Conservation (phyloP, 1,140 invertebrate genomes). For the Drosophila nikananu region DNA sequence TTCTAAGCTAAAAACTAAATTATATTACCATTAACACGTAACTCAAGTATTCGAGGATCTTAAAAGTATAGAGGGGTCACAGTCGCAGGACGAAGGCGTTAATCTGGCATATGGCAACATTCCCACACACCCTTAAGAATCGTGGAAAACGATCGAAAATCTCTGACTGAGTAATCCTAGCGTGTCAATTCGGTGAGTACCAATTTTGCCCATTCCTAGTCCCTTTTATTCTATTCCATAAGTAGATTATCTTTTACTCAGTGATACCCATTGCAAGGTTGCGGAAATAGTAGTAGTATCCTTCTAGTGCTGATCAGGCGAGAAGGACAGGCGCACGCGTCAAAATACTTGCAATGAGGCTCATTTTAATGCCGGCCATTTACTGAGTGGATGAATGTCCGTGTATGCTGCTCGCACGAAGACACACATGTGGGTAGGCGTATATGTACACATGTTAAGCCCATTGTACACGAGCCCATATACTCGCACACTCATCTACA, state of each 20-base stretch:
- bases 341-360: slow-evolving; percentile 57
- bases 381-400: slow-evolving; percentile 1
- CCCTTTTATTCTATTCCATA: too few relatives aligned
- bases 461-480: slow-evolving; percentile 7
- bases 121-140: slow-evolving; percentile 21
- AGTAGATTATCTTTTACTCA: not conserved
- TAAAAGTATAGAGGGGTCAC: slow-evolving; percentile 16
- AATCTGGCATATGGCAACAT: slow-evolving; percentile 18
- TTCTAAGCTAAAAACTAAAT: slow-evolving; percentile 70
- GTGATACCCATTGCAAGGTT: not conserved
- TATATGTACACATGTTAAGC: not conserved
- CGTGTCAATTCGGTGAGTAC: slow-evolving; percentile 37
- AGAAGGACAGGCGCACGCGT: slow-evolving; percentile 38
- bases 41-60: slow-evolving; percentile 36
- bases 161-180: slow-evolving; percentile 7
- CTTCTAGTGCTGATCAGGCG: slow-evolving; percentile 11
- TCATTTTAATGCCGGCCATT: slow-evolving; percentile 23
- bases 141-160: slow-evolving; percentile 15
- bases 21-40: slow-evolving; percentile 64
- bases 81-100: slow-evolving; percentile 10
- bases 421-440: not conserved
- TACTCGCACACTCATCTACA: slow-evolving; percentile 57
- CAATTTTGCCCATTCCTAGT: too few relatives aligned
- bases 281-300: not conserved
- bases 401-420: not conserved